Percentiles rank a stretch among this genome's conserved stretches.
These are phyloP conservation scores for Hemibagrus guttatus DNA, from an alignment of 2,797 vertebrate genomes.

Conservation along the genomic window DNA sequence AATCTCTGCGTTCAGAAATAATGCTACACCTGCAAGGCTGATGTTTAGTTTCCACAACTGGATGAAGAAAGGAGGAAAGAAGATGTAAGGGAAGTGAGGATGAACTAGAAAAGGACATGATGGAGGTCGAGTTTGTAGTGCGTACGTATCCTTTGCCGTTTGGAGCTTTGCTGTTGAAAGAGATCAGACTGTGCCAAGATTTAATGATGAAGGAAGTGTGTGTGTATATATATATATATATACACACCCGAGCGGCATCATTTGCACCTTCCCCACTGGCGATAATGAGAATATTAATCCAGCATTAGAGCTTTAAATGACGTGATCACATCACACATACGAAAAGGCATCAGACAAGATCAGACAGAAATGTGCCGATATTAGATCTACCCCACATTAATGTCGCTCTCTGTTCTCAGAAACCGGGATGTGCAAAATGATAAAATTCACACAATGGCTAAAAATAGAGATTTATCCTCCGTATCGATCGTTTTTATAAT, in stretches of 20 bases:
- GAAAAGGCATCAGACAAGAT: conserved; percentile 45
- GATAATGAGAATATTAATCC: conserved; percentile 60
- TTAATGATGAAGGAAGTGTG: conserved; percentile 12
- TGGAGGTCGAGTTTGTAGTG: not conserved
- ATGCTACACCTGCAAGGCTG: conserved; percentile 59
- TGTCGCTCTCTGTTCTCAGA: conserved; percentile 26
- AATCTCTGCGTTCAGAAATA: conserved; percentile 65
- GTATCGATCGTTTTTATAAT: conserved; percentile 4
- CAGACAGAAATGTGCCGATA: conserved; percentile 43
- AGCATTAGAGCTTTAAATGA: conserved; percentile 45
- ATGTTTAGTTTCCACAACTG: conserved; percentile 44
- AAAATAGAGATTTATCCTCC: conserved; percentile 14
- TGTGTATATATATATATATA: not conserved
- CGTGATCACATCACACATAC: conserved; percentile 26
- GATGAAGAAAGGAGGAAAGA: not conserved
- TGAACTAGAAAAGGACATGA: not conserved
- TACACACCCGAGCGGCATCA: conserved; percentile 1
- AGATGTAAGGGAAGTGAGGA: not conserved
- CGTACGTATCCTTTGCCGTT: not conserved
- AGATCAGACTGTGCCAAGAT: conserved; percentile 33
- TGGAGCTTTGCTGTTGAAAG: conserved; percentile 28
- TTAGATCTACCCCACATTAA: conserved; percentile 27
- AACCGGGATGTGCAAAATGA: conserved; percentile 17
- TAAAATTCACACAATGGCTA: conserved; percentile 18
- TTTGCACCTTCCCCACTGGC: conserved; percentile 57